Percentiles rank a stretch among this genome's conserved stretches.
phyloP scores from a whole-genome alignment of 2,113 vertebrate genomes.

The Eubucco bourcierii region DNA sequence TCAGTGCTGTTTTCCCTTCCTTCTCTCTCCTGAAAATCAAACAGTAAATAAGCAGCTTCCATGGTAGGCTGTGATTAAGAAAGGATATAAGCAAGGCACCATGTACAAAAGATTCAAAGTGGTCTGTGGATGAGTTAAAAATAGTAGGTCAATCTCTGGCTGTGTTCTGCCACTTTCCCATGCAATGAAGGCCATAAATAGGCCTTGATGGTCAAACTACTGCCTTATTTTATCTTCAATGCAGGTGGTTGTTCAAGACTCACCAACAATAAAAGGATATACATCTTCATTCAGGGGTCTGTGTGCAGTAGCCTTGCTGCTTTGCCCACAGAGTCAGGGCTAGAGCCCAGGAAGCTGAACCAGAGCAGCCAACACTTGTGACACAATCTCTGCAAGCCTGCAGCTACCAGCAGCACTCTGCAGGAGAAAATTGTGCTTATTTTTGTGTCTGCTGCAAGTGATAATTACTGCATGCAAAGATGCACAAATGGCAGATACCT shows the following conservation, averaged over 20 bases:
- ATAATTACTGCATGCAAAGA: not conserved
- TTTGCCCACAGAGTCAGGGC: not conserved
- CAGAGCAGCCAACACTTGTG: not conserved
- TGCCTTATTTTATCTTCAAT: not conserved
- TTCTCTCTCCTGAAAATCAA: not conserved
- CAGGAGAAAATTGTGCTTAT: not conserved
- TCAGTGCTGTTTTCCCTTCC: not conserved
- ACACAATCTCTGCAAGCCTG: rapidly evolving
- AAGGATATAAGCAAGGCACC: not conserved
- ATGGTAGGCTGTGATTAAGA: not conserved
- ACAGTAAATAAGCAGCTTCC: not conserved
- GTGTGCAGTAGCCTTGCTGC: not conserved
- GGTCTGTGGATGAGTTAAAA: not conserved
- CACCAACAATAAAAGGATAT: not conserved
- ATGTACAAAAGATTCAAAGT: not conserved
- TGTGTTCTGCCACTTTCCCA: not conserved
- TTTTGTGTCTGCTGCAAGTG: not conserved
- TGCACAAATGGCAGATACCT: not conserved
- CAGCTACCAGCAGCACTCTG: not conserved
- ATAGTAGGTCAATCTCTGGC: not conserved
- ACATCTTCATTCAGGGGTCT: not conserved
- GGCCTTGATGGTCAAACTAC: not conserved
- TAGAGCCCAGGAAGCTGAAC: not conserved
- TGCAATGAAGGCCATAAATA: not conserved
- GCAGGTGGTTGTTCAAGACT: not conserved